Evolutionary conservation across 2,797 vertebrate species (phyloP), one percentile per base, ranked within the genome.

Genomic region (Hydrocynus forskahlii): DNA sequence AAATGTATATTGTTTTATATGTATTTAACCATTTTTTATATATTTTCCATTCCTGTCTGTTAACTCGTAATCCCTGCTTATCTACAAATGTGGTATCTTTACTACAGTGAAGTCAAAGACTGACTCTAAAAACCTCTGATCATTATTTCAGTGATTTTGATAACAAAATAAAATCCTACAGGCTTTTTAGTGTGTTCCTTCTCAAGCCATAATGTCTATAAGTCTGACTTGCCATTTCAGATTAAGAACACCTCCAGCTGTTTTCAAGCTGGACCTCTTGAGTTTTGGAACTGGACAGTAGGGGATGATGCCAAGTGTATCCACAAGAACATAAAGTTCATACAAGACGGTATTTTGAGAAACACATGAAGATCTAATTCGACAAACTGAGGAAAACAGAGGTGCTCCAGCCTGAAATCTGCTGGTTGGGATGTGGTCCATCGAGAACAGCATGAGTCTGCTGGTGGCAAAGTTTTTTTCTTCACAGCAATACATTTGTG

Each of bases 401-500:
- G 21, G 59, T 60, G 8, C 57, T 23, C 7, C 89, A 80, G 89
- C 91, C 92, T 62, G 88, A 90, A 92, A 66, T 40, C 21, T 45
- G 38, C 19, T 9, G 16, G 17, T 68, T 17, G 19, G 66, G 12
- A 45, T 8, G 2, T 8, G 3, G 40, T 19, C 17, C 7, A 13
- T 21, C 21, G 17, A 50, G 16, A 54, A n/a, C n/a, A 40, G 10
- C 9, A 50, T 21, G 80, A 88, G 90, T 89, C 90, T 93, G 92
- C 91, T 91, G 90, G 91, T 92, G 91, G 91, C 89, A 92, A 93
- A 91, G 92, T 91, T 86, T 88, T 91, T 48, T 48, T 48, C 89
- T 91, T 91, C 92, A 91, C 93, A 92, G 93, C 93, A 94, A 93
- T 94, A 93, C 92, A 94, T 94, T 92, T 92, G 90, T 90, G 81